A percentile compares a stretch with the other conserved stretches of the same genome.
phyloP scores from a whole-genome alignment of 2,113 vertebrate species.

The Morone chrysops region DNA sequence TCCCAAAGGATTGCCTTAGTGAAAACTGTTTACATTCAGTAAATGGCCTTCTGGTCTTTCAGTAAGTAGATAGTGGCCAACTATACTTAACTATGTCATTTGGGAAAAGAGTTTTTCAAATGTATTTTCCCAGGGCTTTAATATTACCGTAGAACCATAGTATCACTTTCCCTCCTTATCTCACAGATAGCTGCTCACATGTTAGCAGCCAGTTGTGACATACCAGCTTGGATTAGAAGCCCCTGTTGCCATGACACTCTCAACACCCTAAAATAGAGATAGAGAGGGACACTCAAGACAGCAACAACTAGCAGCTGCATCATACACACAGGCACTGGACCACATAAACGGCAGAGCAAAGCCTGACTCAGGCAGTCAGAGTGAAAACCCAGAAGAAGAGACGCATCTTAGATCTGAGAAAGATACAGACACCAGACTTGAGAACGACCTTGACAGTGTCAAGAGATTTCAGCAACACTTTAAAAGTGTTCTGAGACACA shows the following conservation, averaged over 20 bases:
- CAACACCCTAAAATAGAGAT: slow-evolving; percentile 82
- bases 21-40: neutral
- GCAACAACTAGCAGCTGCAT: slow-evolving; percentile 71
- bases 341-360: slow-evolving; percentile 52
- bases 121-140: neutral
- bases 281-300: slow-evolving; percentile 71
- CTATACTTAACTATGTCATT: neutral
- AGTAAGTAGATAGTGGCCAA: neutral
- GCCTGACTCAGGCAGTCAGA: slow-evolving; percentile 29
- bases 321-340: slow-evolving; percentile 43
- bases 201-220: slow-evolving; percentile 69
- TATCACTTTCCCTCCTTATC: neutral
- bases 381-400: slow-evolving; percentile 21
- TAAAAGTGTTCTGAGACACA: neutral
- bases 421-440: slow-evolving; percentile 21
- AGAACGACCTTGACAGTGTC: slow-evolving; percentile 9
- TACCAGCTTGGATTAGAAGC: slow-evolving; percentile 67
- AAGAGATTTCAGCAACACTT: slow-evolving; percentile 23
- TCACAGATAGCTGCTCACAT: slow-evolving; percentile 5
- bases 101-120: neutral
- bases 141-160: neutral
- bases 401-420: slow-evolving; percentile 1
- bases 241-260: slow-evolving; percentile 60
- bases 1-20: neutral
- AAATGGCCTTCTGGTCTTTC: neutral